phyloP scores from a whole-genome alignment of 2,113 vertebrate species.

The Astatotilapia flaviijosephi region DNA sequence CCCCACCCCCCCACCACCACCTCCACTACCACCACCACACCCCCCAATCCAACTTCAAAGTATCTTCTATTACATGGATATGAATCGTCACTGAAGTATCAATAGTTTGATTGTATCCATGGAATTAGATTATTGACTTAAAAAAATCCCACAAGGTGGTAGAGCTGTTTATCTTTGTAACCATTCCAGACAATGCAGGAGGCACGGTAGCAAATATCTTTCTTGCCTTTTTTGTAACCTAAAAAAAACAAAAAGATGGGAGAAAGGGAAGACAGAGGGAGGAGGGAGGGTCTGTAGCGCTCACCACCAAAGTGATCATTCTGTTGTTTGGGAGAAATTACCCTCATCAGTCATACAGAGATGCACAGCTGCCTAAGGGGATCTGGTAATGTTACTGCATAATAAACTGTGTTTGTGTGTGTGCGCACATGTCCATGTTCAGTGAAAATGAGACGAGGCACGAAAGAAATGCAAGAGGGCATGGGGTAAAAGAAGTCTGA shows the following conservation, averaged over 20 bases:
- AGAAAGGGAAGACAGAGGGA: slow-evolving; percentile 12
- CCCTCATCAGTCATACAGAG: slow-evolving; percentile 79
- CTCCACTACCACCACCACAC: neutral
- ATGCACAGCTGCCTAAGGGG: slow-evolving; percentile 77
- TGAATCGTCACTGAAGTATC: neutral
- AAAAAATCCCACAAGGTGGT: neutral
- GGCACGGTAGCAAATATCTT: slow-evolving; percentile 45
- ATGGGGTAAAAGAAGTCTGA: slow-evolving; percentile 47
- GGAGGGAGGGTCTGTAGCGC: slow-evolving; percentile 42
- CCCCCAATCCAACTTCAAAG: neutral
- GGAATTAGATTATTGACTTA: neutral
- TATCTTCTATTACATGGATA: slow-evolving; percentile 7
- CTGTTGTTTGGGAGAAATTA: slow-evolving; percentile 80
- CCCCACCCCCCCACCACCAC: neutral
- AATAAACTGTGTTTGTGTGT: slow-evolving; percentile 61
- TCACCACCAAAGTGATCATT: slow-evolving; percentile 69
- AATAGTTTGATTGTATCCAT: neutral
- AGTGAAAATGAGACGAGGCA: neutral
- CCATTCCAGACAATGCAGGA: slow-evolving; percentile 32
- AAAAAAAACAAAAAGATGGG: neutral
- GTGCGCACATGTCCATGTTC: neutral
- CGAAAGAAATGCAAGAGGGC: slow-evolving; percentile 15
- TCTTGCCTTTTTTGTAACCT: slow-evolving; percentile 30
- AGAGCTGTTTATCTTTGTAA: slow-evolving; percentile 27
- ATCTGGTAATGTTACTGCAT: slow-evolving; percentile 70